Base-by-base conservation (phyloP, 2,113 vertebrate species). In the Phalacrocorax carbo region DNA sequence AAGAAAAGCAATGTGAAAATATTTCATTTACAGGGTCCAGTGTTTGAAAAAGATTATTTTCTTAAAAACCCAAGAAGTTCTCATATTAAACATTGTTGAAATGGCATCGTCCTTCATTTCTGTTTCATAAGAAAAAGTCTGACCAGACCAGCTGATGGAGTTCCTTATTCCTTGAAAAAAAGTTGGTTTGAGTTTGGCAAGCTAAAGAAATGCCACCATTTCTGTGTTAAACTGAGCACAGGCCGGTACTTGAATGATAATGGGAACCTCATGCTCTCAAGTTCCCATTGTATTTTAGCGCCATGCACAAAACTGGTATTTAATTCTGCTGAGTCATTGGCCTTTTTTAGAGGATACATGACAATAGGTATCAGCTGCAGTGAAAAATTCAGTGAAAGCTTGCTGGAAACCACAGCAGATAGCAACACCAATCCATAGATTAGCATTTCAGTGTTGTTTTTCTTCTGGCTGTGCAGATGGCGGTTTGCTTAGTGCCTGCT, bases 361-460 rank as follows among this genome's bases (percentile, higher is more conserved):
- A 81, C 75, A 96, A 94, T 91, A 95, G 65, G 86, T 94, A 82
- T 95, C 94, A 97, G 92, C 91, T 97, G 91, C 94, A 86, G 38
- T 3, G 4, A 76, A 91, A 93, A 92, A 91, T 78, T 82, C 66
- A 85, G 1, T 92, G 79, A 57, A 93, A 70, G 88, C 60, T 73
- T 84, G 40, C 78, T 96, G 88, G 86, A 92, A 96, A 34, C 40
- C 36, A 49, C 42, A 78, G 65, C 21, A 78, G 75, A 95, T 30
- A 93, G 29, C 49, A 93, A 49, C 36, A 88, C 26, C 66, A 95
- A 78, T 82, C 57, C 68, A 72, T 8, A 71, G 66, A 96, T 93
- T 52, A 90, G 64, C 48, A 90, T 89, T 96, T 96, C 69, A 90
- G 79, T 49, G 42, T 77, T 73, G 49, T 83, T 90, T 94, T 93